These are phyloP conservation scores for Sebastes iracundus DNA, from an alignment of 2,797 vertebrate genomes.

Conservation along the genomic window DNA sequence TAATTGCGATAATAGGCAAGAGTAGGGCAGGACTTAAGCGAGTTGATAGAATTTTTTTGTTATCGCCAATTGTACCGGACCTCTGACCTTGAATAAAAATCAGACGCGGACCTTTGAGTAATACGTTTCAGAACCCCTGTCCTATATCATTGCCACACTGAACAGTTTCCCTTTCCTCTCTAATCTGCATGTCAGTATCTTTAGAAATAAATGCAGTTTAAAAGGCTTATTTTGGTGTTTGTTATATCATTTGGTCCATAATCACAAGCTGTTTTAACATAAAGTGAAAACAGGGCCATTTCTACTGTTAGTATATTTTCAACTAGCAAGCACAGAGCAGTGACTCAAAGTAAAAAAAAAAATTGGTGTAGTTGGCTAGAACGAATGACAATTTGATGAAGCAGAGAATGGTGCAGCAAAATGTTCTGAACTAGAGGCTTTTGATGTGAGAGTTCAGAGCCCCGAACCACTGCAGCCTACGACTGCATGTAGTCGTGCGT, in stretches of 20 bases:
- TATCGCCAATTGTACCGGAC: no score
- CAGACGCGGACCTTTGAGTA: no score
- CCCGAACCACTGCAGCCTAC: constrained; percentile 27
- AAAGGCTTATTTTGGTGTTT: neutral
- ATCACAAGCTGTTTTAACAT: neutral
- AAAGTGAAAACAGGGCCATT: neutral
- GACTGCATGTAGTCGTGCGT: constrained; percentile 25
- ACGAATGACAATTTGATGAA: constrained; percentile 47
- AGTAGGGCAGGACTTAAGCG: no score
- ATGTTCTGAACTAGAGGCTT: constrained; percentile 42
- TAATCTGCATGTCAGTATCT: neutral
- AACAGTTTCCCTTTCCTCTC: neutral
- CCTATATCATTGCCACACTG: neutral
- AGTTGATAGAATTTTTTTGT: no score
- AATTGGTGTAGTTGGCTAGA: neutral
- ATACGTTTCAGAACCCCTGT: no score
- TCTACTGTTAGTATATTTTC: neutral
- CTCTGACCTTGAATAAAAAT: no score
- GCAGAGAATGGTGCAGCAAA: constrained; percentile 47
- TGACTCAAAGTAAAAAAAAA: neutral
- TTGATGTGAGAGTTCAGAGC: constrained; percentile 34
- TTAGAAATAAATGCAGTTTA: neutral
- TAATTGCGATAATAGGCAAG: no score
- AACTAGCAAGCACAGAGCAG: neutral
- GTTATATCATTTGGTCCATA: neutral